Conservation (phyloP, 2,797 vertebrate genomes). For the Nothura maculosa region DNA sequence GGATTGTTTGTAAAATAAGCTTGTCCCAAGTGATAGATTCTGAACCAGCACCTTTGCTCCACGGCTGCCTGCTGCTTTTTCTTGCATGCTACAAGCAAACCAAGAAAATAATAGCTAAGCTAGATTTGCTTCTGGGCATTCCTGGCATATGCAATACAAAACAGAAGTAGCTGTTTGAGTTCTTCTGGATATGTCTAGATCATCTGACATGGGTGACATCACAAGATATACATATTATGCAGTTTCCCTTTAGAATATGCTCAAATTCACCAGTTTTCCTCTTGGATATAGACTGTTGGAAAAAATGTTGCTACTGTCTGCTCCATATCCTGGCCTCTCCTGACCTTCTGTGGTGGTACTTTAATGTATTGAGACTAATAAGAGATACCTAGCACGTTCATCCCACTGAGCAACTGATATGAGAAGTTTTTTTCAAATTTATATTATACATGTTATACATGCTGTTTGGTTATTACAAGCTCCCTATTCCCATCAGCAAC, state of each 20-base stretch:
- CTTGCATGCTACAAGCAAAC: neutral
- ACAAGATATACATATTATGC: neutral
- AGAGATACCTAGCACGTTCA: neutral
- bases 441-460: neutral
- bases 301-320: neutral
- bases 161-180: neutral
- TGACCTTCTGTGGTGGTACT: neutral
- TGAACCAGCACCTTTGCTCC: neutral
- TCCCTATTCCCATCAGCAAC: constrained; percentile 39
- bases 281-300: neutral
- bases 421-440: constrained; percentile 33
- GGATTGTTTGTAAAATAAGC: neutral
- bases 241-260: neutral
- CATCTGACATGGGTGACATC: neutral
- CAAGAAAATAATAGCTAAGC: neutral
- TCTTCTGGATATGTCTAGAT: neutral
- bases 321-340: neutral
- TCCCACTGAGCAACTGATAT: neutral
- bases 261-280: neutral
- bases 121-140: neutral
- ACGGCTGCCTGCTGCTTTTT: neutral
- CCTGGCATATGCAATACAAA: neutral
- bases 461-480: constrained; percentile 26
- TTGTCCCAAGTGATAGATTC: neutral
- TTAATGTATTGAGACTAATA: neutral